A percentile compares a stretch with the other conserved stretches of the same genome.
These are phyloP conservation scores for Rhagium mordax DNA, from an alignment of 2,888 invertebrate genomes.

Conservation along the genomic window DNA sequence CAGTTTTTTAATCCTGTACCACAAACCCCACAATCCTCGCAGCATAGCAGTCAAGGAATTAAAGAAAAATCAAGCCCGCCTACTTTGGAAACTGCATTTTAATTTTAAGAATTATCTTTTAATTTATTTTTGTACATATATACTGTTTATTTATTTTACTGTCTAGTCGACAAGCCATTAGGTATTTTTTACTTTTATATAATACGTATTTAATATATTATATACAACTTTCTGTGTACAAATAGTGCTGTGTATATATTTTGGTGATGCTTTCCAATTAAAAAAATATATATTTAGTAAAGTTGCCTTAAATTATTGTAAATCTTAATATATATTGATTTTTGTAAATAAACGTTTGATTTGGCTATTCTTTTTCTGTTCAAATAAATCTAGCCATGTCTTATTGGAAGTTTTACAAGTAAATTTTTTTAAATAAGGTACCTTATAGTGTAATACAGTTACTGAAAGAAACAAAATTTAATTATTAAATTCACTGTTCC, in stretches of 20 bases:
- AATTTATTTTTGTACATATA: constrained; percentile 49
- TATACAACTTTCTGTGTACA: constrained; percentile 38
- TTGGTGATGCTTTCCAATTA: constrained; percentile 40
- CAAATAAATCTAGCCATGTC: no score
- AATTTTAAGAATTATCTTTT: constrained; percentile 44
- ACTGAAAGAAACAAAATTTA: no score
- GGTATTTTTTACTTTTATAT: constrained; percentile 50
- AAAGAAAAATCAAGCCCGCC: constrained; percentile 67
- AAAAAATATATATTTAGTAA: constrained; percentile 40
- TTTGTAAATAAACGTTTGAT: constrained; percentile 56
- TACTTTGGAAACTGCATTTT: constrained; percentile 78
- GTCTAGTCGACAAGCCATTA: constrained; percentile 59
- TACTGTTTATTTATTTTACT: constrained; percentile 50
- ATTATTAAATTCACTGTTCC: no score
- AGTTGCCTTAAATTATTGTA: constrained; percentile 63
- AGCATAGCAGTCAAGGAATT: constrained; percentile 47
- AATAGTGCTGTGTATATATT: constrained; percentile 43
- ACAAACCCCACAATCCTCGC: constrained; percentile 25
- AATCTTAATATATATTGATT: constrained; percentile 64
- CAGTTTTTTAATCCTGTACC: constrained; percentile 72
- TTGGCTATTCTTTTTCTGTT: constrained; percentile 31
- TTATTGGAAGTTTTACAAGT: no score
- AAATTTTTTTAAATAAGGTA: no score
- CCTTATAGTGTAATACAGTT: no score
- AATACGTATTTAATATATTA: constrained; percentile 26